These are phyloP conservation scores for Montipora capitata DNA, from an alignment of 92 coral and sea anemone genomes.

Conservation along the genomic window DNA sequence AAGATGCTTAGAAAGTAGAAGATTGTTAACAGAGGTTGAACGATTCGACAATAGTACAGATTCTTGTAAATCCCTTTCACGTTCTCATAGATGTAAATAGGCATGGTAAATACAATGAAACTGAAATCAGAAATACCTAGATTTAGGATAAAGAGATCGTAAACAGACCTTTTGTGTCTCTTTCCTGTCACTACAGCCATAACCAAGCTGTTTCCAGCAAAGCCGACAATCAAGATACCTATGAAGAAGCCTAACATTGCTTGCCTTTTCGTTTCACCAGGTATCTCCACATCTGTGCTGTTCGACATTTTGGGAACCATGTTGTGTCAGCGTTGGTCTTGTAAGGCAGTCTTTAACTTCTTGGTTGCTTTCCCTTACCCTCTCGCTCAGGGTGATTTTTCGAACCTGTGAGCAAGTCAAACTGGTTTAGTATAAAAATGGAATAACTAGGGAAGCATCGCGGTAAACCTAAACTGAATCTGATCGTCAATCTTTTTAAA, in stretches of 20 bases:
- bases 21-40: conserved; percentile 59
- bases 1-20: conserved; percentile 66
- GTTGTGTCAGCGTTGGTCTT: neutral
- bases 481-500: no score
- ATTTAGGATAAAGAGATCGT: conserved; percentile 75
- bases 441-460: no score
- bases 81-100: conserved; percentile 33
- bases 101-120: conserved; percentile 51
- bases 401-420: no score
- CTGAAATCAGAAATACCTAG: conserved; percentile 70
- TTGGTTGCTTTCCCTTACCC: no score
- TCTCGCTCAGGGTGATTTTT: neutral
- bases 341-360: no score
- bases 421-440: no score
- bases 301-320: conserved; percentile 13
- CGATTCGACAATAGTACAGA: conserved; percentile 58
- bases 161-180: conserved; percentile 45
- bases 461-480: no score
- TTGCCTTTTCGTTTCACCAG: neutral
- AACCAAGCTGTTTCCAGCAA: conserved; percentile 66
- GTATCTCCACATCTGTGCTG: conserved; percentile 2
- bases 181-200: conserved; percentile 51
- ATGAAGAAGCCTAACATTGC: conserved; percentile 49
- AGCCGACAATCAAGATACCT: conserved; percentile 54
- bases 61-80: conserved; percentile 20